These are phyloP conservation scores for Erythrocercus mccallii DNA, from an alignment of 2,113 vertebrate genomes.

Conservation along the genomic window DNA sequence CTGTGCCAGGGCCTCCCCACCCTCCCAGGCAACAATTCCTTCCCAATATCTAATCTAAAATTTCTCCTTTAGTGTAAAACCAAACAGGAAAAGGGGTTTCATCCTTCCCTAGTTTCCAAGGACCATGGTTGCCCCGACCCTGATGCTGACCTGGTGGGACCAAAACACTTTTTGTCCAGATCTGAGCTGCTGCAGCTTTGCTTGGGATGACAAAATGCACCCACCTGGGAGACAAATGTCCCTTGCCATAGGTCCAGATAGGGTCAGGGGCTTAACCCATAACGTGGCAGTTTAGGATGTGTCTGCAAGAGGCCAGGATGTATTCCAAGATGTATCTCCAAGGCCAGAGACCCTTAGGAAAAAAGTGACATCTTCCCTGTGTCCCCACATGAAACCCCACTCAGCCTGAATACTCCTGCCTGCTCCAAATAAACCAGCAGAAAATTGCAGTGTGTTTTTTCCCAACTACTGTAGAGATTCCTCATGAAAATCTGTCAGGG, in stretches of 20 bases:
- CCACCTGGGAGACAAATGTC: neutral
- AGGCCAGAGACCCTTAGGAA: neutral
- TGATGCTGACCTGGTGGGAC: neutral
- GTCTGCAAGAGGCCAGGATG: neutral
- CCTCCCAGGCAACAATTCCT: neutral
- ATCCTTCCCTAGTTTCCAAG: neutral
- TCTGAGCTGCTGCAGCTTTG: neutral
- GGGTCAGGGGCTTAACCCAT: neutral
- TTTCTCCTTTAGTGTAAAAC: neutral
- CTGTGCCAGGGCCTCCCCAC: neutral
- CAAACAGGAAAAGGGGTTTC: neutral
- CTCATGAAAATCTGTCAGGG: neutral
- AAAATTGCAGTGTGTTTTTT: neutral
- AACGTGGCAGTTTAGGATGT: fast-evolving
- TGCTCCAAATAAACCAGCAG: neutral
- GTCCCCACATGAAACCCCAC: neutral
- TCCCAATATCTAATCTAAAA: neutral
- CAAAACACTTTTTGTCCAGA: neutral
- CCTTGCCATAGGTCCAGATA: neutral
- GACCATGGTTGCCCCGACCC: neutral
- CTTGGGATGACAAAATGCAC: neutral
- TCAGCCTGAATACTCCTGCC: neutral
- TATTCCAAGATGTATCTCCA: neutral
- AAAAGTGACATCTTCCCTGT: fast-evolving
- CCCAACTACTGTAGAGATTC: neutral